phyloP scores from a whole-genome alignment of 2,888 invertebrate species.

The Ennomos quercinarius region DNA sequence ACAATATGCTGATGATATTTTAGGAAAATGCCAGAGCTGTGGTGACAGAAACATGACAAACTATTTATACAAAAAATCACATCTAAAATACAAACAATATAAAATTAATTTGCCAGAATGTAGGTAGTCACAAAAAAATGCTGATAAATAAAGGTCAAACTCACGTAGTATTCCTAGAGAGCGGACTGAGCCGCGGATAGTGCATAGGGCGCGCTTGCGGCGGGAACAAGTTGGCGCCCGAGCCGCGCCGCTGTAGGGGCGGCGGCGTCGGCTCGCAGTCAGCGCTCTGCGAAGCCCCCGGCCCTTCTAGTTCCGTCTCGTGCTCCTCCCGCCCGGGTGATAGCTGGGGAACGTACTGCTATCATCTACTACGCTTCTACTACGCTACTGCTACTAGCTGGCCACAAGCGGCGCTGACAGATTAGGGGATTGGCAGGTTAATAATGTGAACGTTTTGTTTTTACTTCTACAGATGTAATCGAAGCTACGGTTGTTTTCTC shows the following conservation, averaged over 20 bases:
- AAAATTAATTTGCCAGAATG: no score
- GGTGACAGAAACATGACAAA: no score
- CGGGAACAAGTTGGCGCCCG: conserved; percentile 94
- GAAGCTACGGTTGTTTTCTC: no score
- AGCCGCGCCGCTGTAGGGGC: conserved; percentile 92
- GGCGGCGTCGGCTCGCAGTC: conserved; percentile 97
- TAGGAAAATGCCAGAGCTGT: no score
- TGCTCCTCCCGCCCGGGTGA: conserved; percentile 94
- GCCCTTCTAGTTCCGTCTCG: conserved; percentile 94
- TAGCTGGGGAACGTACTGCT: conserved; percentile 82
- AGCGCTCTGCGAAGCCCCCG: conserved; percentile 95
- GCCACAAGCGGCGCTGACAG: neutral
- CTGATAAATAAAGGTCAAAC: neutral
- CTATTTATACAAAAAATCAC: no score
- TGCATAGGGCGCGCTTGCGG: conserved; percentile 86
- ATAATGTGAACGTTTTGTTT: no score
- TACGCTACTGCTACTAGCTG: conserved; percentile 29
- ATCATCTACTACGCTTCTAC: conserved; percentile 28
- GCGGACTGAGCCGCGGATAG: conserved; percentile 92
- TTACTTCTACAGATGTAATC: no score
- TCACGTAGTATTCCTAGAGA: conserved; percentile 88
- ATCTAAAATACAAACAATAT: no score
- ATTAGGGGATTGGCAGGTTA: no score
- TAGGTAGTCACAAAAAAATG: no score
- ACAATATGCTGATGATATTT: no score